Base-by-base conservation (phyloP, 2,888 invertebrate genomes). In the Chironomus riparius region DNA sequence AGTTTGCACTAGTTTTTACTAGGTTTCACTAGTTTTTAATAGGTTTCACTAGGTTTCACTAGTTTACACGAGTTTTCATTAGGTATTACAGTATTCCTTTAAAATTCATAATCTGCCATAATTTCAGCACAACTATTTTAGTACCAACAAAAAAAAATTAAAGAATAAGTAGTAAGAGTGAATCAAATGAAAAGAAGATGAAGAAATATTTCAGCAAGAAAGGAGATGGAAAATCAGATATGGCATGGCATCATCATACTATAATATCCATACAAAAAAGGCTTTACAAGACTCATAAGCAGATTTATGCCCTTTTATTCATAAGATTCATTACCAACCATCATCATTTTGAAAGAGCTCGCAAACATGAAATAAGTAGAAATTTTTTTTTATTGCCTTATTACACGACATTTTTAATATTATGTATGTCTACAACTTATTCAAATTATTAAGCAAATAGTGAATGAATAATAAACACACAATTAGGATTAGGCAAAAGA, bases 161-260 rank as follows among this genome's bases (percentile, higher is more conserved):
- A 38, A 38, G 38, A 38, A 38, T 38, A 38, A 38, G 38, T 38
- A 38, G 38, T 38, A 38, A 38, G 38, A 38, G 38, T 38, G 38
- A 38, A 38, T 38, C 56, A 56, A 72, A 72, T 38, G 18, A 61
- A 50, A 72, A 22, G 10, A 56, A 50, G 71, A 38, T 15, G 38
- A 72, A 38, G 72, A 47, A 62, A 62, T 24, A 71, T 62, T 68
- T 74, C 74, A 74, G 68, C 74, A 68, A 74, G 68, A 72, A 38
- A 56, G 50, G 18, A 56, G 22, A 65, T 12, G 65, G 38, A 48
- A 68, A 68, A 74, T 74, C 74, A 74, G 74, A 74, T 74, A 68
- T 62, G 72, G 61, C 72, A 73, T 61, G 72, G 72, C 72, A 38
- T 38, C 28, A 28, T 28, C 38, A 38, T 38, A 38, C 38, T 38